Percentiles rank a stretch among this genome's conserved stretches.
These are phyloP conservation scores for Shargacucullia verbasci DNA, from an alignment of 2,888 invertebrate genomes.

Conservation along the genomic window DNA sequence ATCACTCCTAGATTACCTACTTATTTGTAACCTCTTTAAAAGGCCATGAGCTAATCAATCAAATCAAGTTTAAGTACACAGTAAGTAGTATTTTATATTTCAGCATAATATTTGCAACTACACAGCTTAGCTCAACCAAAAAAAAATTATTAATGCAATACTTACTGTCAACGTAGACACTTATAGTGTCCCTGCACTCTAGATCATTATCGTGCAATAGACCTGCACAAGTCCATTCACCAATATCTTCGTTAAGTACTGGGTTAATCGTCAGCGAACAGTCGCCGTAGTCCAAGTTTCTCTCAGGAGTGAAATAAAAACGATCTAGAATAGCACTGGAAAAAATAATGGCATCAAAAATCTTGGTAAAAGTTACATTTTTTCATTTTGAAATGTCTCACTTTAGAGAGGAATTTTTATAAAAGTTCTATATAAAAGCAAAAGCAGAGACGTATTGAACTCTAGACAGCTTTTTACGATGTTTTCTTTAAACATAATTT, in stretches of 20 bases:
- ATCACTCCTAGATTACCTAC: too few relatives aligned
- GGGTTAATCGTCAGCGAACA: slow-evolving; percentile 81
- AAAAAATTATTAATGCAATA: background rate
- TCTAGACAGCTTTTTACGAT: background rate
- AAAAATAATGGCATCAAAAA: slow-evolving; percentile 45
- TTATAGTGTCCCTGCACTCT: slow-evolving; percentile 74
- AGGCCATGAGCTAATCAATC: too few relatives aligned
- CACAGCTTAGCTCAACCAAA: background rate
- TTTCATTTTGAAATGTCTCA: background rate
- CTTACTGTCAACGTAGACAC: slow-evolving; percentile 52
- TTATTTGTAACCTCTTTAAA: too few relatives aligned
- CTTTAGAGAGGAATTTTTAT: background rate
- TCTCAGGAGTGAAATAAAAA: slow-evolving; percentile 79
- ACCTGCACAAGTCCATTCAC: slow-evolving; percentile 85
- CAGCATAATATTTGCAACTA: too few relatives aligned
- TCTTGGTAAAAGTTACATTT: slow-evolving; percentile 7
- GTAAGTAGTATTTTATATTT: too few relatives aligned
- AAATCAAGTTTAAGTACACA: too few relatives aligned
- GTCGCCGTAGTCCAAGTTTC: slow-evolving; percentile 77
- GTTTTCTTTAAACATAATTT: too few relatives aligned
- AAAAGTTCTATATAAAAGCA: slow-evolving; percentile 3
- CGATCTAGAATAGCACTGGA: slow-evolving; percentile 74
- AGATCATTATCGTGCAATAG: slow-evolving; percentile 66
- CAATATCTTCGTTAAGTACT: slow-evolving; percentile 74
- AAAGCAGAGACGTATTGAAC: background rate